phyloP scores from a whole-genome alignment of 2,797 vertebrate genomes.

The Eospalax fontanierii region DNA sequence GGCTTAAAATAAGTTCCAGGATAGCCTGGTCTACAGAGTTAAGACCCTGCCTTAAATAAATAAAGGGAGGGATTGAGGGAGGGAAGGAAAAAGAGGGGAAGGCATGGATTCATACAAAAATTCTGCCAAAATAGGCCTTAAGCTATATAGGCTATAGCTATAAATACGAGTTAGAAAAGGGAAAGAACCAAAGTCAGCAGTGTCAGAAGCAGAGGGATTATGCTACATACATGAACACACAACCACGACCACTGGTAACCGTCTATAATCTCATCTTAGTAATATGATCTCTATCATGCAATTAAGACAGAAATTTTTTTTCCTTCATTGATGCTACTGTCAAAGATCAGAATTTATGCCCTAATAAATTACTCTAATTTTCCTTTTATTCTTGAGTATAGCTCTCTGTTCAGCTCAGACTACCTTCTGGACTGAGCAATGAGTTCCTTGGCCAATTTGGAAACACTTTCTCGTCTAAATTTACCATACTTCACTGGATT shows the following conservation, averaged over 20 bases:
- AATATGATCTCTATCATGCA: constrained; percentile 2
- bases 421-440: constrained; percentile 58
- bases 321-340: not conserved
- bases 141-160: not conserved
- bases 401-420: constrained; percentile 27
- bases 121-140: not conserved
- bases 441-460: not conserved
- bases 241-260: not conserved
- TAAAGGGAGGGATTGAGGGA: not conserved
- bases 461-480: constrained; percentile 25
- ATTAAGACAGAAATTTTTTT: not conserved
- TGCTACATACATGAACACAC: not conserved
- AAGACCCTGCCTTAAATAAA: not conserved
- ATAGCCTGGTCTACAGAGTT: not conserved
- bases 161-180: not conserved
- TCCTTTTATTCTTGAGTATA: constrained; percentile 35
- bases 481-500: constrained; percentile 63
- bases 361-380: constrained; percentile 41
- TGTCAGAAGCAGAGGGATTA: not conserved
- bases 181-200: not conserved
- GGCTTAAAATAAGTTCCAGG: not conserved
- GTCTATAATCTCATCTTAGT: not conserved
- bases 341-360: constrained; percentile 63
- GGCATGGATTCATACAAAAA: not conserved
- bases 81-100: not conserved